Percentiles rank a stretch among this genome's conserved stretches.
These are phyloP conservation scores for Hepsetus odoe DNA, from an alignment of 2,113 vertebrate species.

Conservation along the genomic window DNA sequence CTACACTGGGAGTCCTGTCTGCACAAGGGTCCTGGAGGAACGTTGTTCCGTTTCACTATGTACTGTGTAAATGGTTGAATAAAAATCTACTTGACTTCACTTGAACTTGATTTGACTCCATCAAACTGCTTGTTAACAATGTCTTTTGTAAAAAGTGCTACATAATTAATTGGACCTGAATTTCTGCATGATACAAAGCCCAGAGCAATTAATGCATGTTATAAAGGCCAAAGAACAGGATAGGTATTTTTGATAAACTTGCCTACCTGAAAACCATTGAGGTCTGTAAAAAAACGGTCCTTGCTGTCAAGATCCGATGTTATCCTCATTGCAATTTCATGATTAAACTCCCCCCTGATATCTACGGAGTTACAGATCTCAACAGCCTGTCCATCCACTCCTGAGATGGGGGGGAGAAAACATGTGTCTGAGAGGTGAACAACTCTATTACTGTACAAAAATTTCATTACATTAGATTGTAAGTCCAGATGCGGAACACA, in stretches of 20 bases:
- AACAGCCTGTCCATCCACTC: conserved; percentile 83
- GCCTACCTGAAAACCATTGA: conserved; percentile 92
- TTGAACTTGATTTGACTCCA: too few species aligned
- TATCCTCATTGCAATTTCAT: conserved; percentile 90
- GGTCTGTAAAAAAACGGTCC: conserved; percentile 87
- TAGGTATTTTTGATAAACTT: too few species aligned
- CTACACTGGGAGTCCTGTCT: too few species aligned
- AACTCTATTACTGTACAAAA: neutral
- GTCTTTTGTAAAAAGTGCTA: too few species aligned
- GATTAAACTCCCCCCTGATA: conserved; percentile 87
- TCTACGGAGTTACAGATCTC: conserved; percentile 91
- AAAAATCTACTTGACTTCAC: too few species aligned
- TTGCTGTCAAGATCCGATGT: conserved; percentile 81
- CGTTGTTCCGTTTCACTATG: too few species aligned
- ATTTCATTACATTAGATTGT: neutral
- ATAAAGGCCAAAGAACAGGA: too few species aligned
- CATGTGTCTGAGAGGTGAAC: neutral
- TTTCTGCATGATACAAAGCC: neutral
- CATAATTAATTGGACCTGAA: too few species aligned
- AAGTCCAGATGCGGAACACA: neutral
- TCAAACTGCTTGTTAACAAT: too few species aligned
- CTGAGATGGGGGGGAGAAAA: conserved; percentile 56
- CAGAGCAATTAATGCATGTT: too few species aligned
- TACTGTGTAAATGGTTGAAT: too few species aligned
- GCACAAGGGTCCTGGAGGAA: too few species aligned